Conservation (phyloP, 2,113 vertebrate genomes). For the Crotalus viridis region DNA sequence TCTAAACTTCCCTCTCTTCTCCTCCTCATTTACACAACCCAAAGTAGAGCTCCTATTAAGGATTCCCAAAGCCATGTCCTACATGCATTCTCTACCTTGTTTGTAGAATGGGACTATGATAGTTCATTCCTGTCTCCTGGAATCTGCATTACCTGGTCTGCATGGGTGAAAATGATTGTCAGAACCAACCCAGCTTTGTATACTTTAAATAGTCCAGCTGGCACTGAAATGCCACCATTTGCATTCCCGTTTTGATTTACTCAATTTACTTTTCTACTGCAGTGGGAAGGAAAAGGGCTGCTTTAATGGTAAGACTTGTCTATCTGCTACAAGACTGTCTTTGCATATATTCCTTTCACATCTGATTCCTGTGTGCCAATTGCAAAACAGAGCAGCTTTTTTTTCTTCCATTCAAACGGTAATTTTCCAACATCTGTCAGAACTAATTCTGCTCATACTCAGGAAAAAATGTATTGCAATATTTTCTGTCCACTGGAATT, state of each 20-base stretch:
- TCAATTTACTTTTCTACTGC: background rate
- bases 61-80: background rate
- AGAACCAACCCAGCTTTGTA: background rate
- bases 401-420: background rate
- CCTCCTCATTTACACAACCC: background rate
- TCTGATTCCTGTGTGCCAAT: background rate
- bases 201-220: background rate
- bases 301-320: background rate
- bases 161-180: background rate
- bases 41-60: background rate
- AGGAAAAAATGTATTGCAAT: background rate
- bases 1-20: background rate
- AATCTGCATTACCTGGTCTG: background rate
- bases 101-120: background rate
- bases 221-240: background rate
- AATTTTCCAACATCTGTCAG: background rate
- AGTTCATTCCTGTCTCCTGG: background rate
- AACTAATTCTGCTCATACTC: background rate
- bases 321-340: background rate
- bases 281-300: background rate
- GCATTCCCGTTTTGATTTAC: background rate
- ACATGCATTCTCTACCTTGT: background rate
- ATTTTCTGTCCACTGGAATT: background rate
- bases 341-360: background rate
- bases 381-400: background rate